phyloP scores from a whole-genome alignment of 2,797 vertebrate genomes.

The Enteromius trimaculatus region DNA sequence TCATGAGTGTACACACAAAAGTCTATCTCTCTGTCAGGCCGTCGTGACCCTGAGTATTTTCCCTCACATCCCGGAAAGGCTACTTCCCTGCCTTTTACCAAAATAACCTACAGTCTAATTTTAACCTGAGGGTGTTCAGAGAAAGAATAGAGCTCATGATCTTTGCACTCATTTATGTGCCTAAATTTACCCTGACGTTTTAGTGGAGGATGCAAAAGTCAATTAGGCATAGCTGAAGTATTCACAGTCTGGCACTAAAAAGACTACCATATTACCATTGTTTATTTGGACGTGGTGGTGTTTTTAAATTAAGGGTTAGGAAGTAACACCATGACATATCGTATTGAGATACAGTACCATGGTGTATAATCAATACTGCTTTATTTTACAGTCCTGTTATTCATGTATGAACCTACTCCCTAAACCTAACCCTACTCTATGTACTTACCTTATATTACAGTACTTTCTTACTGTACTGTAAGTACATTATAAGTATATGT shows the following conservation, averaged over 20 bases:
- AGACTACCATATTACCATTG: background rate
- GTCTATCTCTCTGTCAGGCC: background rate
- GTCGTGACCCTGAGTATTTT: constrained; percentile 51
- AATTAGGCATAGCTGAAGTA: background rate
- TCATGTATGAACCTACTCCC: too few relatives aligned
- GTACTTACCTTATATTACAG: too few relatives aligned
- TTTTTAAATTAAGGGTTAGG: too few relatives aligned
- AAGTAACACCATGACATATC: background rate
- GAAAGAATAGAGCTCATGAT: constrained; percentile 33
- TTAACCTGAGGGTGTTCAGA: constrained; percentile 50
- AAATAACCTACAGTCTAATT: constrained; percentile 60
- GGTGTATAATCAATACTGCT: background rate
- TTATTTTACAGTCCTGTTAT: too few relatives aligned
- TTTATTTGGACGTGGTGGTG: background rate
- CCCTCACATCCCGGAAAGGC: constrained; percentile 59
- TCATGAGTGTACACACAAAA: constrained; percentile 4
- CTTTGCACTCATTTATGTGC: constrained; percentile 36
- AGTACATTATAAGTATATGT: too few relatives aligned
- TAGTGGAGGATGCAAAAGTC: constrained; percentile 11
- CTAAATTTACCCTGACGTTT: constrained; percentile 30
- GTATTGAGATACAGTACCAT: background rate
- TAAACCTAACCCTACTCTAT: too few relatives aligned
- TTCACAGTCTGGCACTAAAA: background rate
- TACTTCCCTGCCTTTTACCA: constrained; percentile 47
- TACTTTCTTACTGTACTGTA: too few relatives aligned